These are phyloP conservation scores for Takifugu flavidus DNA, from an alignment of 2,113 vertebrate genomes.

Conservation along the genomic window DNA sequence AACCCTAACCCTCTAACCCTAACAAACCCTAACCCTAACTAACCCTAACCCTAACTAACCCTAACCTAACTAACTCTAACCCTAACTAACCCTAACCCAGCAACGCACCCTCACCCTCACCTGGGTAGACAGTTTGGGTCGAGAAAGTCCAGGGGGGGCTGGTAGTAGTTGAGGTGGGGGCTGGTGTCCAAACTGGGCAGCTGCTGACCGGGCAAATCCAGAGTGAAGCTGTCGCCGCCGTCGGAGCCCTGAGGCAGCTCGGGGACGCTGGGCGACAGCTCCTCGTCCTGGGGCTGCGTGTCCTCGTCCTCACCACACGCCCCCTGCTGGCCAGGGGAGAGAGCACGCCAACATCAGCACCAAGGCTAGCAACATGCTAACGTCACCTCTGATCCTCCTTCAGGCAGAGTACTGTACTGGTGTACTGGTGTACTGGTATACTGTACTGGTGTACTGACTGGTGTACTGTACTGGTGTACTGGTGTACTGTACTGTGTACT, in stretches of 20 bases:
- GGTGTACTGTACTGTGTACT: no score
- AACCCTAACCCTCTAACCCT: no score
- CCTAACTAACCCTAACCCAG: no score
- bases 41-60: no score
- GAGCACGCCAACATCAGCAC: not conserved
- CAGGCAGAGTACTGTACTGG: no score
- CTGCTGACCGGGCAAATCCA: constrained; percentile 79
- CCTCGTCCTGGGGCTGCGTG: constrained; percentile 84
- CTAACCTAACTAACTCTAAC: no score
- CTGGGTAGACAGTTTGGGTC: constrained; percentile 85
- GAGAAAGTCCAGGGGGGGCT: constrained; percentile 72
- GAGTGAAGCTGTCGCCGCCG: constrained; percentile 88
- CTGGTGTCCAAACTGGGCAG: constrained; percentile 23
- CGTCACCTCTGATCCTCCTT: no score
- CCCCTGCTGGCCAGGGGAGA: constrained; percentile 67
- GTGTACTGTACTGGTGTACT: no score
- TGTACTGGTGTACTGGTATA: no score
- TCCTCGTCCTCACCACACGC: constrained; percentile 83
- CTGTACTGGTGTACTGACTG: no score
- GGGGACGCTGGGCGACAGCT: constrained; percentile 83
- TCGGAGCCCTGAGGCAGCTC: constrained; percentile 89
- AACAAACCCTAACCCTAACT: no score
- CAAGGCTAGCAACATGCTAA: not conserved
- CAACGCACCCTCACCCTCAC: constrained; percentile 56
- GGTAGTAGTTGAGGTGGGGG: constrained; percentile 55